Conservation (phyloP, 2,113 vertebrate species). For the Syngnathus scovelli region DNA sequence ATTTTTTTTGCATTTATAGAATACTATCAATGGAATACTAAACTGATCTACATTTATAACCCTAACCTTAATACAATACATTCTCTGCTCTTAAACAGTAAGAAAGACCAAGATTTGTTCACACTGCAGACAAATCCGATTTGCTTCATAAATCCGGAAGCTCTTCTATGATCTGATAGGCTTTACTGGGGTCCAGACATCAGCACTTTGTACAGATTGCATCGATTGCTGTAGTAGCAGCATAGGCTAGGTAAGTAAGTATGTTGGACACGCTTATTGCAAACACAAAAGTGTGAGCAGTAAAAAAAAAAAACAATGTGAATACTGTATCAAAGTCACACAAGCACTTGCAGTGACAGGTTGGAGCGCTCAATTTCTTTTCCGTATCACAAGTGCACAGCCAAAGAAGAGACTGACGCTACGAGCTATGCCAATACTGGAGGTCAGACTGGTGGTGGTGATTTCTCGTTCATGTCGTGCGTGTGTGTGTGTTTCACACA, state of each 20-base stretch:
- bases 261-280: neutral
- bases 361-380: neutral
- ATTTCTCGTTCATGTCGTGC: neutral
- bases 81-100: neutral
- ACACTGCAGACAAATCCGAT: neutral
- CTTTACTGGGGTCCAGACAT: neutral
- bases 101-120: neutral
- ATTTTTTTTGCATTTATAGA: neutral
- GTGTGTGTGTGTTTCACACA: neutral
- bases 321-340: neutral
- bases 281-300: neutral
- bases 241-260: neutral
- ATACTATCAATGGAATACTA: neutral
- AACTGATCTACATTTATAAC: neutral
- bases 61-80: neutral
- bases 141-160: neutral
- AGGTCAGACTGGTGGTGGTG: neutral
- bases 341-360: neutral
- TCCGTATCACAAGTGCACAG: neutral
- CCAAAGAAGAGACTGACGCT: no score
- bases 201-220: neutral
- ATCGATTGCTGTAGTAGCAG: neutral
- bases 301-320: neutral
- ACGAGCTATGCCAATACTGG: neutral
- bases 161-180: neutral